Percentiles rank a stretch among this genome's conserved stretches.
Conservation (phyloP, 1,140 invertebrate species). For the Leptinotarsa lineolata region DNA sequence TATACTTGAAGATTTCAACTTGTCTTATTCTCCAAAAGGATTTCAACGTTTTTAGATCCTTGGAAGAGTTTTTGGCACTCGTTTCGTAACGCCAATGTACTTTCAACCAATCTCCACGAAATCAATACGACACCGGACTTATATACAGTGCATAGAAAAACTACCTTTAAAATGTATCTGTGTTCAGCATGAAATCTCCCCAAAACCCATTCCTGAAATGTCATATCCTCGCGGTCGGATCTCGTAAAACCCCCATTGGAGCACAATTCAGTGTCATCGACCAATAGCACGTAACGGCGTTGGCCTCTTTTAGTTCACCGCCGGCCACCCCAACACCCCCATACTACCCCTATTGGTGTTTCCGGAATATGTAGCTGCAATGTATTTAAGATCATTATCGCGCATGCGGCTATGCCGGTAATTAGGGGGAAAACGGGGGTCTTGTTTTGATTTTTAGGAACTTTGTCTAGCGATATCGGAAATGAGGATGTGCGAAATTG, state of each 20-base stretch:
- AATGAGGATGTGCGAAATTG: background rate
- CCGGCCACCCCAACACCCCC: slow-evolving; percentile 24
- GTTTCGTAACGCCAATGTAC: background rate
- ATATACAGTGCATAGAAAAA: background rate
- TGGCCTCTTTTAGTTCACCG: slow-evolving; percentile 41
- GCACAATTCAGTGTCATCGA: slow-evolving; percentile 39
- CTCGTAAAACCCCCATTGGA: slow-evolving; percentile 39
- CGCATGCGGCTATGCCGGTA: slow-evolving; percentile 34
- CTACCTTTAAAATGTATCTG: background rate
- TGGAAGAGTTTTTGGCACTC: too few relatives aligned
- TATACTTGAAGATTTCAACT: too few relatives aligned
- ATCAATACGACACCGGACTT: background rate
- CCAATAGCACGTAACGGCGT: slow-evolving; percentile 42
- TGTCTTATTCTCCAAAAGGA: too few relatives aligned
- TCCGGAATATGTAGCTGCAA: slow-evolving; percentile 41
- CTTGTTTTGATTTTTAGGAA: background rate
- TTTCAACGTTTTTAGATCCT: too few relatives aligned
- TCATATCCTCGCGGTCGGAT: slow-evolving; percentile 38
- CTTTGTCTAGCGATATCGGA: background rate
- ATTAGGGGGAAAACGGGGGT: background rate
- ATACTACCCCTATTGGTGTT: slow-evolving; percentile 36
- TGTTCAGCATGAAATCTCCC: background rate
- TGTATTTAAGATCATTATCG: slow-evolving; percentile 41
- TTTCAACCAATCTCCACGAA: background rate
- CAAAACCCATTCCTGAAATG: background rate